Conservation (phyloP, 2,888 invertebrate species). For the Lissocephala sabroskyi region DNA sequence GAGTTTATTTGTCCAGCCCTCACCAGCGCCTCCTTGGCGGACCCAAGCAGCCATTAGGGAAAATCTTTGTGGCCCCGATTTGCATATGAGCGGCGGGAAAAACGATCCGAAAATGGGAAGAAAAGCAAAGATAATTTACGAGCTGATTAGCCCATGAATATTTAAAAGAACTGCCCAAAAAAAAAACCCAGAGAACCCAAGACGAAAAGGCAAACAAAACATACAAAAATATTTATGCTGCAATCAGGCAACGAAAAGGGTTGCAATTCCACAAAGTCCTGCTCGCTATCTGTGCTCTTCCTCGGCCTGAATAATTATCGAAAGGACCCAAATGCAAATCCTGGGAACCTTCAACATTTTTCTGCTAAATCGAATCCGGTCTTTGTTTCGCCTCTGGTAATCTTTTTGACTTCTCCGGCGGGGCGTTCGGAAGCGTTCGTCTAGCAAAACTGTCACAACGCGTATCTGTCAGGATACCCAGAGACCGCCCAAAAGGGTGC, state of each 20-base stretch:
- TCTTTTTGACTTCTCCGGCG: constrained; percentile 57
- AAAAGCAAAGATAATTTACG: constrained; percentile 52
- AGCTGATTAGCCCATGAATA: constrained; percentile 63
- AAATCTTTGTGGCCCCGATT: constrained; percentile 11
- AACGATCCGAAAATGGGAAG: constrained; percentile 13
- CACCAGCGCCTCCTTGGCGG: constrained; percentile 54
- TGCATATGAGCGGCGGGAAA: constrained; percentile 42
- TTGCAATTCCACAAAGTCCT: constrained; percentile 15
- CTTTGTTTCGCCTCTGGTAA: constrained; percentile 35
- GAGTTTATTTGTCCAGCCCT: constrained; percentile 71
- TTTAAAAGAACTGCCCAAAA: constrained; percentile 30
- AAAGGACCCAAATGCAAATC: constrained; percentile 32
- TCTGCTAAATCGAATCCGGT: constrained; percentile 57
- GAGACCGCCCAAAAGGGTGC: too few species aligned
- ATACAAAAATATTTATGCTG: constrained; percentile 56
- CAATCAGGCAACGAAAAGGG: constrained; percentile 42
- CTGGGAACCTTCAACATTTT: constrained; percentile 39
- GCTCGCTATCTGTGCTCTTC: constrained; percentile 53
- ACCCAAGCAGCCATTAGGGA: constrained; percentile 1
- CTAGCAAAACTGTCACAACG: constrained; percentile 50
- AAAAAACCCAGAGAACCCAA: constrained; percentile 12
- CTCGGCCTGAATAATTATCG: constrained; percentile 42
- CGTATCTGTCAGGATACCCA: constrained; percentile 44
- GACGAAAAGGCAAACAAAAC: constrained; percentile 39
- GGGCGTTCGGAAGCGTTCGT: constrained; percentile 46